Evolutionary conservation across 2,113 vertebrate species (phyloP).

Genomic region (Scartelaos histophorus): DNA sequence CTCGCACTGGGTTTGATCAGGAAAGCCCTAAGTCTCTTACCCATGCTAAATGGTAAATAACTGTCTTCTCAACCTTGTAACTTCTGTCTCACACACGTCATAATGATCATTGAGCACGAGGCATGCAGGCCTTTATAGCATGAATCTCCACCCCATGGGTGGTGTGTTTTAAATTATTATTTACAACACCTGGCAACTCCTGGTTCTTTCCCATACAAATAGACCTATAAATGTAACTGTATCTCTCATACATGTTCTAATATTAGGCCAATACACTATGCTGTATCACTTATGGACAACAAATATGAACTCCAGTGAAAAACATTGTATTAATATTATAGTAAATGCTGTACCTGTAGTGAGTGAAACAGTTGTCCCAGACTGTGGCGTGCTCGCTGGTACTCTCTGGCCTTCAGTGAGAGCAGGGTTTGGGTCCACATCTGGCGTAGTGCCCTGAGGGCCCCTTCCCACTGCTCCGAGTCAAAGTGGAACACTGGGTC

Average conservation of each 20-base stretch:
- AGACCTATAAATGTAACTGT: not conserved
- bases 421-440: constrained; percentile 73
- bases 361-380: constrained; percentile 83
- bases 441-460: constrained; percentile 59
- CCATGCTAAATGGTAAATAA: too few relatives aligned
- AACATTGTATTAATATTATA: not conserved
- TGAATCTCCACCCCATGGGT: too few relatives aligned
- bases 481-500: constrained; percentile 86
- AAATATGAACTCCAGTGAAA: not conserved
- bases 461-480: constrained; percentile 75
- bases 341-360: constrained; percentile 77
- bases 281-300: not conserved
- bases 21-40: too few relatives aligned
- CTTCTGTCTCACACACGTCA: too few relatives aligned
- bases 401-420: constrained; percentile 68
- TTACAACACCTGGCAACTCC: too few relatives aligned
- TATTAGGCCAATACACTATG: not conserved
- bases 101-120: too few relatives aligned
- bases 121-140: too few relatives aligned
- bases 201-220: too few relatives aligned
- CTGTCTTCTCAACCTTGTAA: too few relatives aligned
- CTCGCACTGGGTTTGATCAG: too few relatives aligned
- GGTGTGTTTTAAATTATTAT: too few relatives aligned
- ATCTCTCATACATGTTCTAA: not conserved
- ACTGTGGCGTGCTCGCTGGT: constrained; percentile 74